Base-by-base conservation (phyloP, 53 echinoderm and acorn worm genomes). In the Astropecten irregularis region DNA sequence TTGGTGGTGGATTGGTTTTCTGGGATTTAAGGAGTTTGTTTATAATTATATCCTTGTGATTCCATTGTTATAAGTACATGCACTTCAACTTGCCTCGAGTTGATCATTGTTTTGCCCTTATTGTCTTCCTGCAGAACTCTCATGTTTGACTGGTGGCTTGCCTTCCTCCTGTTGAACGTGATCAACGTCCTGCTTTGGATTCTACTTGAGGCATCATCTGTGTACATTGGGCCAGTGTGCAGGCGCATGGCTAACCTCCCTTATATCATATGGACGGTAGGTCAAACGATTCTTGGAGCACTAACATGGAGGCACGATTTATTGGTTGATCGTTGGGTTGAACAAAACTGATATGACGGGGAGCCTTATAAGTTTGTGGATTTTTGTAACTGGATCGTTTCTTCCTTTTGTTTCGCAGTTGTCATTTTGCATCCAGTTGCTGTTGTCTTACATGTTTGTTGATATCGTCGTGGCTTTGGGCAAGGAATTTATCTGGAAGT, bases 241-340 rank as follows among this genome's bases (percentile, higher is more conserved):
- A 73, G 96, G 39, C 63, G 96, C 30, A 60, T 76, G 21, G 96
- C 93, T 8, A 96, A 96, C 65, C 71, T 93, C 15, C 82, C 96
- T 14, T 96, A 84, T 22, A 83, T 96, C 47, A 84, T 91, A 16
- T 93, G 93, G 96, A 87, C 83, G 51, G 92, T 95, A 76, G 70
- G 84, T 39, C 35, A 22, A 71, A 36, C n/a, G n/a, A n/a, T n/a
- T n/a, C n/a, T n/a, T n/a, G n/a, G n/a, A n/a, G n/a, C n/a, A n/a
- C n/a, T n/a, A n/a, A n/a, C n/a, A n/a, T n/a, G n/a, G n/a, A n/a
- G n/a, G n/a, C n/a, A n/a, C n/a, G n/a, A n/a, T n/a, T n/a, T n/a
- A n/a, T n/a, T n/a, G n/a, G n/a, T n/a, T n/a, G n/a, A n/a, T n/a
- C n/a, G n/a, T n/a, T n/a, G n/a, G n/a, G n/a, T n/a, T n/a, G n/a